Evolutionary conservation across 2,113 vertebrate genomes (phyloP), one percentile per base, ranked within the genome.

Genomic region (Tenebrosternarchus preto): DNA sequence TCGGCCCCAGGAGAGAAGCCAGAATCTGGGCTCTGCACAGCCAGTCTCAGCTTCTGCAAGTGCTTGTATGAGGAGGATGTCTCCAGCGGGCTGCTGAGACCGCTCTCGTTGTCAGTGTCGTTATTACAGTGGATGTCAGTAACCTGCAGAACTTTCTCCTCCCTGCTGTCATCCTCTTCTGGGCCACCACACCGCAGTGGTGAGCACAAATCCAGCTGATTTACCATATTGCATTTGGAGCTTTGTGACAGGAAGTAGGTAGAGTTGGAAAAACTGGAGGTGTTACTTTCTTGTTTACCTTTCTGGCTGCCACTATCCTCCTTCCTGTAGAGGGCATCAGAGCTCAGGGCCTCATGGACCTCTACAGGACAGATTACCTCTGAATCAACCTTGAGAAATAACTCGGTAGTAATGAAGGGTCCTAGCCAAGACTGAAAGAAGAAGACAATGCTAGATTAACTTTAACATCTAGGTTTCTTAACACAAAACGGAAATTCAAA

Each of bases 191-290:
- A 88, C 1, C 82, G 63, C 8, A 91, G 83, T 0, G 12, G 1
- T 0, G 46, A 64, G 9, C 89, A 88, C 17, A 86, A 80, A 31
- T 81, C 43, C 66, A 89, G 85, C 20, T 69, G 25, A 57, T 69
- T 63, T 6, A 2, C 6, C 2, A 24, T 1, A 1, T 56, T 74
- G 3, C 82, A 61, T 39, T 74, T 80, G 9, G 84, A 76, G 22
- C 60, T 85, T 39, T 81, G 70, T 9, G 82, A 81, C 1, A 87
- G 46, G 19, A 91, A 88, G 82, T 91, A 90, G 29, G n/a, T 90
- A 20, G 86, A 89, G 70, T 92, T 91, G 73, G 86, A 85, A 85
- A 91, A 92, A 73, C 72, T 64, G 59, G 89, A 88, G 0, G 75
- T 78, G 3, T 78, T 60, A 5, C 15, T 36, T 1, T 80, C 76